phyloP scores from a whole-genome alignment of 92 coral and sea anemone species.

The Ricordea florida region DNA sequence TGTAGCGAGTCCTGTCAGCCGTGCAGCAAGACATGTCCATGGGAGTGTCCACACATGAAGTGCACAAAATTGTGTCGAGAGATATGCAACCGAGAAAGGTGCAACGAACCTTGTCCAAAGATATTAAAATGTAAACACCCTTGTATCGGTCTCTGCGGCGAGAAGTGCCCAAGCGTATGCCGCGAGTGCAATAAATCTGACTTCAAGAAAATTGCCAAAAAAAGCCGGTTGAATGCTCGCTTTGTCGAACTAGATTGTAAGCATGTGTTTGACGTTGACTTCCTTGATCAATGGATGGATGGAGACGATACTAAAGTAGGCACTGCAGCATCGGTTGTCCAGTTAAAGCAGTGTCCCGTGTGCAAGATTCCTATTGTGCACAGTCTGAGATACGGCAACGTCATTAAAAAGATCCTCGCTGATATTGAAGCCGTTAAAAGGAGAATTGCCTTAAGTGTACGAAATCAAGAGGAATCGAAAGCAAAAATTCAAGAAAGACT shows the following conservation, averaged over 20 bases:
- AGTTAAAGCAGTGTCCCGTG: conserved; percentile 73
- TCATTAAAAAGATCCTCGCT: conserved; percentile 64
- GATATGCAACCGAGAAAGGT: conserved; percentile 69
- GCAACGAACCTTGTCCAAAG: conserved; percentile 66
- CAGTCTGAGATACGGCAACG: conserved; percentile 79
- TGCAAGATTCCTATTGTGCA: conserved; percentile 78
- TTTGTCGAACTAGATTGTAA: conserved; percentile 87
- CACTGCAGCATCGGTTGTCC: conserved; percentile 28
- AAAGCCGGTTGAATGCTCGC: conserved; percentile 71
- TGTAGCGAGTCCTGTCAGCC: conserved; percentile 84
- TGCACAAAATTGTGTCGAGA: conserved; percentile 75
- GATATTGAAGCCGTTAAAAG: conserved; percentile 74
- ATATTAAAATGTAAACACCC: conserved; percentile 61
- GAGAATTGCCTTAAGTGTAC: conserved; percentile 15
- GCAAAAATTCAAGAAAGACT: neutral
- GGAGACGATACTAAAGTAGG: neutral
- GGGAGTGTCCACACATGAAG: conserved; percentile 63
- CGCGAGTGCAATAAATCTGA: conserved; percentile 75
- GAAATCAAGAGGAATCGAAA: neutral
- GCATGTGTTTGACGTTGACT: conserved; percentile 77
- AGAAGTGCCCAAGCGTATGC: conserved; percentile 84
- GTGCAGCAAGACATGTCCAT: conserved; percentile 52
- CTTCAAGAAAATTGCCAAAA: conserved; percentile 57
- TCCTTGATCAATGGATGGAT: conserved; percentile 78
- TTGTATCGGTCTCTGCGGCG: conserved; percentile 92